Base-by-base conservation (phyloP, 2,113 vertebrate genomes). In the Oreotrochilus melanogaster region DNA sequence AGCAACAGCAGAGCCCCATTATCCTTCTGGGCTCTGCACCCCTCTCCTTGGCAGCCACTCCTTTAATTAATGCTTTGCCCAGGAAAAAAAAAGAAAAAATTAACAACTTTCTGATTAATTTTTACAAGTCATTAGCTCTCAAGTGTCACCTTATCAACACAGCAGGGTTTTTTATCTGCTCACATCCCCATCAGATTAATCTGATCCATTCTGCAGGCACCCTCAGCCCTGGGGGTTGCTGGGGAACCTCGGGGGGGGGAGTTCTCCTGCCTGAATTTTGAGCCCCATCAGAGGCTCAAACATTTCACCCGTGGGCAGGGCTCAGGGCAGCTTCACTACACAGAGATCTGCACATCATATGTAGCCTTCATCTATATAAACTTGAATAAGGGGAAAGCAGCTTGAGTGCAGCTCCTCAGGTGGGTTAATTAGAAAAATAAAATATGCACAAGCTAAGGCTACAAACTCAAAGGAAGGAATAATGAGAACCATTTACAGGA, bases 321-420 rank as follows among this genome's bases (percentile, higher is more conserved):
- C 17, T 31, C 45, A 12, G 16, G 1, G 54, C n/a, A n/a, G 43
- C 57, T 39, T 33, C 43, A 4, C 2, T 7, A 7, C 35, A 31
- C 17, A 12, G 31, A 37, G 27, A 17, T 3, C 6, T 1, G 12
- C 19, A 0, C 2, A 11, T 9, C 17, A 2, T 1, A 3, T 1
- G 2, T 8, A 57, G n/a, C 28, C 5, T 3, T n/a, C 6, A 28
- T 25, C 47, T 6, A 1, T 1, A 16, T 5, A 7, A 25, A 16
- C 24, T 5, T 9, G 21, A 5, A 2, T 1, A 21, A 37, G 14
- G 25, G 35, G 25, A 61, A 64, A 80, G 24, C 33, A 48, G 6
- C 56, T 18, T 1, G 11, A 62, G 23, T 1, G n/a, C 6, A 6
- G 58, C 57, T 82, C 28, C 43, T 47, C 51, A 7, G 1, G 1